Evolutionary conservation across 2,888 invertebrate species (phyloP), one percentile per base, ranked within the genome.

Genomic region (Drosophila cognata): DNA sequence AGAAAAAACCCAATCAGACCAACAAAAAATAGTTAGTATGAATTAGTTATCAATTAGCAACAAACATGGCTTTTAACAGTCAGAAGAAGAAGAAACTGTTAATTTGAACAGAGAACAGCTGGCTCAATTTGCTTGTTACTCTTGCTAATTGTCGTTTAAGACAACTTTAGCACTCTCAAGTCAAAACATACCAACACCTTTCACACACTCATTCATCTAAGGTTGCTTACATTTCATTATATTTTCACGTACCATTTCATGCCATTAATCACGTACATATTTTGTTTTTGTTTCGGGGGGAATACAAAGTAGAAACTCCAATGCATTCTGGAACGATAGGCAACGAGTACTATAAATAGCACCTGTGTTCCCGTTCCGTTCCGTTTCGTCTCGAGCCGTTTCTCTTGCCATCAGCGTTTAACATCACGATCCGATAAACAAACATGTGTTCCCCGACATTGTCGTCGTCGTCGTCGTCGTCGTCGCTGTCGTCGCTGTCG

Each of bases 351-450:
- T 31, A 57, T 21, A 38, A 63, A 53, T 53, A 36, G 46, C 53
- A 66, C 46, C 53, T 67, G 28, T 25, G 16, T 21, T 16, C 46
- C 46, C 46, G 16, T 25, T 4, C 16, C 36, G 25, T 55, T 10
- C 16, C 31, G 5, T 48, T 55, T 16, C 21, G 48, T 50, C 33
- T 7, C 4, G 4, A 28, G 25, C 6, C 33, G 13, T 16, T 55
- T 50, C 51, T 10, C 18, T 25, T 60, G 36, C 29, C 18, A 52
- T 16, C 58, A 59, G 41, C 31, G 16, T 35, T 58, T 29, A 60
- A 43, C 35, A 55, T 35, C 38, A 25, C 16, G 50, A 38, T 48
- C 16, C 53, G 67, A 68, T 60, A 70, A 55, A 43, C 59, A 70
- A 60, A 31, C 55, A 50, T 29, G 55, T 60, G 68, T 60, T 68